Percentiles rank a stretch among this genome's conserved stretches.
Evolutionary conservation across 2,888 invertebrate species (phyloP).

Genomic region (Pedicia rivosa): DNA sequence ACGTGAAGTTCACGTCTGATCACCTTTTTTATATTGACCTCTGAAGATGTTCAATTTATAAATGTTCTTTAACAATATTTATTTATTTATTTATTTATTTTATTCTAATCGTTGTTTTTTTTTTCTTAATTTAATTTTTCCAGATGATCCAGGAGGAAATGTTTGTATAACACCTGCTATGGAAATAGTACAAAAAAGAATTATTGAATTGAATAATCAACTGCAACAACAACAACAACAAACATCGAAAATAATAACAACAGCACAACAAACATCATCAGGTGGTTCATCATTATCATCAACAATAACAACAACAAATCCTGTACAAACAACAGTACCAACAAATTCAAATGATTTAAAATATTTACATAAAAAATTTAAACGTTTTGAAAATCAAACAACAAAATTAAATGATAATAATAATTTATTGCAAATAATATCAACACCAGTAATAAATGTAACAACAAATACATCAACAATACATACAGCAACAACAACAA

Average conservation of each 20-base stretch:
- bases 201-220: too few relatives aligned
- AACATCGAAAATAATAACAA: neutral
- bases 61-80: too few relatives aligned
- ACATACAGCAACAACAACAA: neutral
- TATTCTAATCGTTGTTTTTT: neutral
- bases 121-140: neutral
- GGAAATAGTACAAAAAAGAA: too few relatives aligned
- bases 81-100: neutral
- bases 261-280: neutral
- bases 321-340: neutral
- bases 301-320: neutral
- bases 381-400: constrained; percentile 72
- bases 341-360: constrained; percentile 41
- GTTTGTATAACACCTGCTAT: too few relatives aligned
- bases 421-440: constrained; percentile 1
- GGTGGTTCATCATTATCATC: too few relatives aligned
- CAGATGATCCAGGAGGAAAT: neutral
- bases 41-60: too few relatives aligned
- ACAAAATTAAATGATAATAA: constrained; percentile 20
- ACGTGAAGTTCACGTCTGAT: too few relatives aligned
- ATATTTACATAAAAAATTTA: constrained; percentile 87
- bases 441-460: constrained; percentile 1
- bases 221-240: neutral
- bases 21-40: too few relatives aligned
- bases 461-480: neutral